A percentile compares a stretch with the other conserved stretches of the same genome.
phyloP scores from a whole-genome alignment of 2,113 vertebrate genomes.

The Menidia beryllina region DNA sequence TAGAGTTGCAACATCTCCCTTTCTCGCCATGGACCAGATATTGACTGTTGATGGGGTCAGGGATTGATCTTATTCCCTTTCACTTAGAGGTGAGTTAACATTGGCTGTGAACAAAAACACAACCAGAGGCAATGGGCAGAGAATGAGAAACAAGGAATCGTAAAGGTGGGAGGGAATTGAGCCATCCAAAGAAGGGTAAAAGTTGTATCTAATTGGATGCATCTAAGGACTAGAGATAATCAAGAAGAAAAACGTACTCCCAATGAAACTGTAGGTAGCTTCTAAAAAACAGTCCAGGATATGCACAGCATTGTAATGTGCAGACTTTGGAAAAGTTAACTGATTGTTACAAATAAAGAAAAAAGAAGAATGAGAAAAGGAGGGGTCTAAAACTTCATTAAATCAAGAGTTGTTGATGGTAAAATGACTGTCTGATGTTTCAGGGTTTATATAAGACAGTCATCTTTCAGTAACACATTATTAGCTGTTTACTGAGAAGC shows the following conservation, averaged over 20 bases:
- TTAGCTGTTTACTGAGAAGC: no score
- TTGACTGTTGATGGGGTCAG: conserved; percentile 62
- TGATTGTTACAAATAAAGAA: not conserved
- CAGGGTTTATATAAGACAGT: no score
- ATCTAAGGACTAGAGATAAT: conserved; percentile 64
- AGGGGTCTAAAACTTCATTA: no score
- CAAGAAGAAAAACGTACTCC: conserved; percentile 51
- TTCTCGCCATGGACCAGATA: conserved; percentile 55
- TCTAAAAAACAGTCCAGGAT: conserved; percentile 9
- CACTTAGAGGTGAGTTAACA: conserved; percentile 47
- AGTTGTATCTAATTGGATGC: conserved; percentile 64
- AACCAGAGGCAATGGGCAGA: conserved; percentile 50
- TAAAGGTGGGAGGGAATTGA: conserved; percentile 43
- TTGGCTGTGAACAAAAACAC: conserved; percentile 43
- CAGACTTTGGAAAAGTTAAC: not conserved
- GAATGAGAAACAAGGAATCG: conserved; percentile 27
- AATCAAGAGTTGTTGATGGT: no score
- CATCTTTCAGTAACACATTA: no score
- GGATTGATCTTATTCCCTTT: conserved; percentile 67
- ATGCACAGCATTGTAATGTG: not conserved
- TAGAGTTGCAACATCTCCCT: conserved; percentile 58
- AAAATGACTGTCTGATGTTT: no score
- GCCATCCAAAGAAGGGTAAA: conserved; percentile 50
- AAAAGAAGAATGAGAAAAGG: not conserved
- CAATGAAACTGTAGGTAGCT: conserved; percentile 68